Base-by-base conservation (phyloP, 2,888 invertebrate species). In the Celastrina argiolus region DNA sequence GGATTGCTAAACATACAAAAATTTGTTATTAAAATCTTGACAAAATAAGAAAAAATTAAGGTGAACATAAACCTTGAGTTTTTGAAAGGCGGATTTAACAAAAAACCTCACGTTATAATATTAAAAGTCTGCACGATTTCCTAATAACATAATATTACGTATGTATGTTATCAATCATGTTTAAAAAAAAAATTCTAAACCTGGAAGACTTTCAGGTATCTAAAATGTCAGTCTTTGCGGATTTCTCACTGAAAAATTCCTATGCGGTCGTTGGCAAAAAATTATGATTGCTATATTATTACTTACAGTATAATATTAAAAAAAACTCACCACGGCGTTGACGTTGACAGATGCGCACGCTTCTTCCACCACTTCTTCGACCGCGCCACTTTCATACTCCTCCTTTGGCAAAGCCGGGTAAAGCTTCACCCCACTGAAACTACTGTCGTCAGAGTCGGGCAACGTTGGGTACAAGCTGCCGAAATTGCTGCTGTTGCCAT, bases 361-460 rank as follows among this genome's bases (percentile, higher is more conserved):
- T 68, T 91, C 91, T 66, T 92, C 92, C 1, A 90, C 75, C 7
- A 92, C 89, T 68, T 87, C 88, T 42, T 84, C 86, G 0, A 91
- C 90, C 1, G 85, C 86, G 0, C 91, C 90, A 28, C 79, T 83
- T 67, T 88, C 89, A 42, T 91, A 91, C 71, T 89, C 92, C 45
- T 90, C 91, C 67, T 76, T 83, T 0, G 91, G 91, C 34, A 92
- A 70, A 1, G 84, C 81, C 0, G 92, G 92, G 63, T 92, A 92
- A 74, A 92, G 73, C 70, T 78, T 85, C 39, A 81, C 81, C 7
- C 80, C 78, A 56, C 78, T 80, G 66, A 84, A 87, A 59, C 80
- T 73, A 0, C 85, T 81, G 61, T 88, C 89, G 69, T 91, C 90
- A 64, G 84, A 84, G 26, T 77, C 74, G 0, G 91, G 91, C 14